Conservation (phyloP, 1,140 invertebrate genomes). For the Cotesia glomerata region DNA sequence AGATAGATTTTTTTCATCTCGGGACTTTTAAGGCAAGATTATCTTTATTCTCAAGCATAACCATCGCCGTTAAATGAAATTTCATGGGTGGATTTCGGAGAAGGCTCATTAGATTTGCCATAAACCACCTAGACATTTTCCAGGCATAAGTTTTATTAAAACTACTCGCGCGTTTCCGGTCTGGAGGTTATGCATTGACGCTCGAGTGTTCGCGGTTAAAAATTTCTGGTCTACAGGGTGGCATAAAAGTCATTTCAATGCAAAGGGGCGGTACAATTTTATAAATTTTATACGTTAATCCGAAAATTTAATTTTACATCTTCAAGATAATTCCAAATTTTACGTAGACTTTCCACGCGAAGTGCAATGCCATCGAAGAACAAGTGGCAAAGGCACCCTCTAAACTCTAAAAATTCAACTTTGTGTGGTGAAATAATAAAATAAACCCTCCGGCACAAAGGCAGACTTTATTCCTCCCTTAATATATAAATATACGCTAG, state of each 20-base stretch:
- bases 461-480: not conserved
- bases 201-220: not conserved
- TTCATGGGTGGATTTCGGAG: not conserved
- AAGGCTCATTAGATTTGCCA: not conserved
- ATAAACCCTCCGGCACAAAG: constrained; percentile 1
- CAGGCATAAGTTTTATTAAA: not conserved
- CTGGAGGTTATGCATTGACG: not conserved
- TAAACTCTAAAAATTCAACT: not conserved
- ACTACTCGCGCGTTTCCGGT: not conserved
- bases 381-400: not conserved
- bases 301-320: no score
- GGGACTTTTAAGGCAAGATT: no score
- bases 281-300: no score
- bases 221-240: no score
- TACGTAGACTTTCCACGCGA: not conserved
- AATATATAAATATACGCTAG: not conserved
- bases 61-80: no score
- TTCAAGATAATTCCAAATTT: no score
- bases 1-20: no score
- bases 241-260: not conserved
- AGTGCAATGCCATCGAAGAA: not conserved
- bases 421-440: not conserved
- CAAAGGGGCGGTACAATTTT: no score
- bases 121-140: not conserved
- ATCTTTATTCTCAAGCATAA: no score